Conservation (phyloP, 2,113 vertebrate genomes). For the Polypterus bichir region DNA sequence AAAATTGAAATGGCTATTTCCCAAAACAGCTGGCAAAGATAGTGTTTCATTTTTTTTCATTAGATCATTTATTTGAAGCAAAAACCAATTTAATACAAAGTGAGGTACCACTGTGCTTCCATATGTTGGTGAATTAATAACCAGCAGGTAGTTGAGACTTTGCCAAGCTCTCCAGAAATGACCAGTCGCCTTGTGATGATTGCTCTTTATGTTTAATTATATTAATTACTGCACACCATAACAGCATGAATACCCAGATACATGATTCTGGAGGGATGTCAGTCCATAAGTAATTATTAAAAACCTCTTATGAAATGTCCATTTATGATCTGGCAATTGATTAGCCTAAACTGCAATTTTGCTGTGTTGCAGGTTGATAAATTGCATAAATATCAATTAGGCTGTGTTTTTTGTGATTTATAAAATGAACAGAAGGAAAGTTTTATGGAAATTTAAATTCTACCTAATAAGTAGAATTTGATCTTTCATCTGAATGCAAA, state of each 20-base stretch:
- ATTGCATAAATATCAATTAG: no score
- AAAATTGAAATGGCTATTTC: no score
- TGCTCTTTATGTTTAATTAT: slow-evolving; percentile 85
- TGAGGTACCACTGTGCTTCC: slow-evolving; percentile 84
- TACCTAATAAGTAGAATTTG: no score
- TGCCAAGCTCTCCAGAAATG: slow-evolving; percentile 92
- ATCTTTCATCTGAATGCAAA: no score
- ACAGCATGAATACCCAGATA: slow-evolving; percentile 57
- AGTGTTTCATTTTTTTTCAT: slow-evolving; percentile 35
- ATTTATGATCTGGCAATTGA: slow-evolving; percentile 18
- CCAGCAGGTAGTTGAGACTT: slow-evolving; percentile 88
- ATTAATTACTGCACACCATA: slow-evolving; percentile 83
- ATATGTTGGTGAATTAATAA: slow-evolving; percentile 98
- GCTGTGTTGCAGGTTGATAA: no score
- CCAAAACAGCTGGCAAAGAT: slow-evolving; percentile 27
- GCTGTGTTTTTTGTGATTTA: no score
- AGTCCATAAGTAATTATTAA: slow-evolving; percentile 44
- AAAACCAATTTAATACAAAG: slow-evolving; percentile 77
- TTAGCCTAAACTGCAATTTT: neutral
- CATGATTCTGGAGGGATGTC: slow-evolving; percentile 50
- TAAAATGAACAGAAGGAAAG: no score
- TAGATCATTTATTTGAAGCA: slow-evolving; percentile 50
- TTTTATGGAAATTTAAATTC: no score
- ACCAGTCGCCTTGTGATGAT: slow-evolving; percentile 87
- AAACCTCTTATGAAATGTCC: slow-evolving; percentile 32